Evolutionary conservation across 1,140 invertebrate genomes (phyloP).

Genomic region (Bombus impatiens): DNA sequence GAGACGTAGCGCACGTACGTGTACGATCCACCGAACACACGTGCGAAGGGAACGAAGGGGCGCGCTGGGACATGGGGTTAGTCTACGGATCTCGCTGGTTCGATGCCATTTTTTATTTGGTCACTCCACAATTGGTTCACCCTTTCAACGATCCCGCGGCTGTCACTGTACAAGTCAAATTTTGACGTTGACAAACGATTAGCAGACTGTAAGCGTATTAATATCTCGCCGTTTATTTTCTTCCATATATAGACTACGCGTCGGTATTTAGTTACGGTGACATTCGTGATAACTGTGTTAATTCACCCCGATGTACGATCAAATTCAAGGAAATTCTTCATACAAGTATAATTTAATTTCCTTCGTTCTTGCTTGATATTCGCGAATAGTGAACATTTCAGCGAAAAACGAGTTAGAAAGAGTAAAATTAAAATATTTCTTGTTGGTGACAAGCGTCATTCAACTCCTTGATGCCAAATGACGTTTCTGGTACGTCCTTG

Average conservation of each 20-base stretch:
- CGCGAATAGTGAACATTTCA: not conserved
- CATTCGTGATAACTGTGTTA: not conserved
- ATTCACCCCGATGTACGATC: not conserved
- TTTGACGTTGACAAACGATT: slow-evolving; percentile 33
- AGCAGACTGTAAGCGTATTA: not conserved
- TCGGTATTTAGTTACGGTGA: not conserved
- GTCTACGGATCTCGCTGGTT: not conserved
- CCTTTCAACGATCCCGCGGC: not conserved
- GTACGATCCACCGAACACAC: not conserved
- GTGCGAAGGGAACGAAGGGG: not conserved
- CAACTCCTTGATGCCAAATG: fast-evolving
- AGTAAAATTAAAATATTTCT: not conserved
- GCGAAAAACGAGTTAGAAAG: not conserved
- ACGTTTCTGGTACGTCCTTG: too few species aligned
- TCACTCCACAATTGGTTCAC: not conserved
- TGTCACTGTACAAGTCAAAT: not conserved
- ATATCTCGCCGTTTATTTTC: not conserved
- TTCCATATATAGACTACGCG: not conserved
- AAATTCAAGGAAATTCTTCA: not conserved
- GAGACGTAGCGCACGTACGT: not conserved
- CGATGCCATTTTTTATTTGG: slow-evolving; percentile 23
- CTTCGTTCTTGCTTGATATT: not conserved
- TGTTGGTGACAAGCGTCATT: not conserved
- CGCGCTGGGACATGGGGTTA: not conserved
- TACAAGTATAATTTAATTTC: not conserved